Evolutionary conservation across 2,888 invertebrate species (phyloP), one percentile per base, ranked within the genome.

Genomic region (Caenorhabditis sp.): DNA sequence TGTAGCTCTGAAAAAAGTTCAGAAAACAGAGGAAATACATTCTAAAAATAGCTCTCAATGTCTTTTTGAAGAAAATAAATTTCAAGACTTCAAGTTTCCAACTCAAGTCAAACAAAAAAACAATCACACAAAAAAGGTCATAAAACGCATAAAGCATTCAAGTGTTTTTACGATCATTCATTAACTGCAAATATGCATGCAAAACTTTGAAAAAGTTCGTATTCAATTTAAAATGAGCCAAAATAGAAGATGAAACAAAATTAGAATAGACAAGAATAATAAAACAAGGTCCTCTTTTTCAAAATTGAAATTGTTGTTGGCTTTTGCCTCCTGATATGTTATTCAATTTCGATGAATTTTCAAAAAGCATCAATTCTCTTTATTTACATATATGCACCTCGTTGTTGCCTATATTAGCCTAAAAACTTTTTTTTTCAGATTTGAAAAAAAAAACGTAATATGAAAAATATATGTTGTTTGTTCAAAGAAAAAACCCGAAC

Each of bases 301-400:
- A 31, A 31, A 31, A 31, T 31, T 31, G 10, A 31, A 31, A 43
- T 43, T 43, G 12, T 43, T 37, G 24, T 43, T 43, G 43, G 43
- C 43, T 17, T 43, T 43, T 51, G 17, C 21, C 23, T 23, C 51
- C 70, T 66, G 62, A 71, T 71, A 66, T 66, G 51, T 63, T 72
- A 72, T 72, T 72, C 72, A 67, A 72, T 72, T 72, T 72, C 67
- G 58, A 67, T 72, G 67, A 72, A 72, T 72, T 72, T 67, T 57
- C 58, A 67, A 72, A 58, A 58, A 67, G 53, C 63, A 43, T 51
- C 24, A 54, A 24, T 31, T 31, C 31, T 31, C 10, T 31, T 21
- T 43, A 6, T 12, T n/a, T 26, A 26, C 51, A 36, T 31, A 31
- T 31, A 31, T 31, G 24, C 21, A 60, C 26, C 26, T 50, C 37